These are phyloP conservation scores for Meghimatium bilineatum DNA, from an alignment of 2,888 invertebrate genomes.

Conservation along the genomic window DNA sequence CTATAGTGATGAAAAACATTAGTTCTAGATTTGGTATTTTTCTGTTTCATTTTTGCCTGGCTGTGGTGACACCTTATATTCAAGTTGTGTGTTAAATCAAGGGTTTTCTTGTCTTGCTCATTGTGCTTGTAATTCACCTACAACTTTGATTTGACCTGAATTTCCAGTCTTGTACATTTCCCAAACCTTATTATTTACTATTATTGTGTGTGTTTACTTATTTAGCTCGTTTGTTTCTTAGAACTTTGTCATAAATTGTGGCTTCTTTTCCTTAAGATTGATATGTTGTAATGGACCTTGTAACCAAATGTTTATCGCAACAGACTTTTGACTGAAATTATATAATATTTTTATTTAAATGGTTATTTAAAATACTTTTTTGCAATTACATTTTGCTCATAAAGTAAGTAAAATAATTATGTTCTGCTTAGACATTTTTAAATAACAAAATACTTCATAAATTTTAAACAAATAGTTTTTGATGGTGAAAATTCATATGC, in stretches of 20 bases:
- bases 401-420: no score
- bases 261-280: background rate
- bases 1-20: background rate
- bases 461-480: no score
- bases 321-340: no score
- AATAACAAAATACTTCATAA: no score
- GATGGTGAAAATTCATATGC: no score
- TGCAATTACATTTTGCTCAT: no score
- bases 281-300: background rate
- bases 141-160: background rate
- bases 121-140: background rate
- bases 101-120: background rate
- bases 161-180: background rate
- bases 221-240: background rate
- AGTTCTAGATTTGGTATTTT: background rate
- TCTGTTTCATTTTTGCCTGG: background rate
- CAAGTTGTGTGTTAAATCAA: background rate
- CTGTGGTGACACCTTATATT: background rate
- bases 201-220: background rate
- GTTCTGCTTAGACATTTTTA: no score
- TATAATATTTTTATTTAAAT: no score
- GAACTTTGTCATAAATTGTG: background rate
- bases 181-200: background rate
- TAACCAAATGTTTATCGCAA: no score
- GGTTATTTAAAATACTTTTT: no score